Evolutionary conservation across 2,888 invertebrate species (phyloP).

Genomic region (Pristionchus entomophagus): DNA sequence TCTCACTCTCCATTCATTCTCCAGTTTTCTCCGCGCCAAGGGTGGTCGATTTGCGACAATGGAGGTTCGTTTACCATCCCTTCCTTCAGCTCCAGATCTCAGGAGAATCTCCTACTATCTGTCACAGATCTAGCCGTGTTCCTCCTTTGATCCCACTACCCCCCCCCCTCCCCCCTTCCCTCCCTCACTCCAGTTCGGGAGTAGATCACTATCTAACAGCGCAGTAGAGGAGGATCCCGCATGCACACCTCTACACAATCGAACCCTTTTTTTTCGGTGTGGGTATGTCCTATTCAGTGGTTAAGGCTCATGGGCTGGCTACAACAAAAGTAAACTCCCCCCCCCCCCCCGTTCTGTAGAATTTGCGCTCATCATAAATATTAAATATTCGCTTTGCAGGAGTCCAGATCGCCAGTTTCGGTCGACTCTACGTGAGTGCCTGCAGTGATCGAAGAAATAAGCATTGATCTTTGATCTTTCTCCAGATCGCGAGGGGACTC

Average conservation of each 20-base stretch:
- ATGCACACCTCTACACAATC: not conserved
- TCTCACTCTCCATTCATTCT: not conserved
- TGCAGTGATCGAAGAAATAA: not conserved
- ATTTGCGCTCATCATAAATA: too few relatives aligned
- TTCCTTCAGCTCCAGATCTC: not conserved
- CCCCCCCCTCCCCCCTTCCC: too few relatives aligned
- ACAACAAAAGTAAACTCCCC: too few relatives aligned
- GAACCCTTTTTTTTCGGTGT: not conserved
- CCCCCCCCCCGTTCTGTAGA: too few relatives aligned
- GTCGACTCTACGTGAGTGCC: not conserved
- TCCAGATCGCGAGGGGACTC: not conserved
- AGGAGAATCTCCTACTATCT: not conserved
- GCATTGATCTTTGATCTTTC: slow-evolving; percentile 13
- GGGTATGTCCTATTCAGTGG: too few relatives aligned
- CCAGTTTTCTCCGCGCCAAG: not conserved
- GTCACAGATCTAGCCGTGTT: slow-evolving; percentile 16
- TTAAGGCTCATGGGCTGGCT: too few relatives aligned
- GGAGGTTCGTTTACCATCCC: not conserved
- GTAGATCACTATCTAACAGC: slow-evolving; percentile 24
- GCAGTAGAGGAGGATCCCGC: not conserved
- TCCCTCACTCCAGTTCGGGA: not conserved
- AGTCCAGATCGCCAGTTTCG: not conserved
- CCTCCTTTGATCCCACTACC: slow-evolving; percentile 17
- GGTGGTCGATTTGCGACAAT: not conserved
- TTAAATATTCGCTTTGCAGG: not conserved